Base-by-base conservation (phyloP, 2,113 vertebrate genomes). In the Raja brachyura region DNA sequence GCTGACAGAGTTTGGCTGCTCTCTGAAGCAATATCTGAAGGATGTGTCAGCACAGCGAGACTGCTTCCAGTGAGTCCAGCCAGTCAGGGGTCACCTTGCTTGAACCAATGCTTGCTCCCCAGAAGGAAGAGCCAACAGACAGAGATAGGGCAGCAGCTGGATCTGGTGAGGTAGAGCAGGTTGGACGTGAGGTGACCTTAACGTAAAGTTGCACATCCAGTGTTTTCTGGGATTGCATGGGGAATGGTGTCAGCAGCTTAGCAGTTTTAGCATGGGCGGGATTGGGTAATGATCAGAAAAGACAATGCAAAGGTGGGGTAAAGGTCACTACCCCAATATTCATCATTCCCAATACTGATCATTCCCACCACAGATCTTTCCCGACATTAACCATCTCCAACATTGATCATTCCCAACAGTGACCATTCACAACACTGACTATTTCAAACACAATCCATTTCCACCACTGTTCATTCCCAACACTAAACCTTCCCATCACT, bases 21-120 rank as follows among this genome's bases (percentile, higher is more conserved):
- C 98, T 70, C 96, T 99, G 95, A 98, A 98, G 93, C 98, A 98
- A 95, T 99, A 99, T 94, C 95, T 99, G 95, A 98, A 98, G 95
- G 97, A 96, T 0, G 98, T 98, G 18, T 97, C 98, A 0, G 96
- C 97, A 63, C 96, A 97, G 93, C 94, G 95, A 94, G 97, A 97
- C 95, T 99, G 98, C 95, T 98, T 99, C 96, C 98, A 99, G 98
- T 99, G 95, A 97, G 98, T 97, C 25, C 25, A 63, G 14, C 1
- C 56, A n/a, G 22, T 28, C 54, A 86, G 22, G 48, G 7, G n/a
- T 33, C 11, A 20, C n/a, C 75, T 13, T 48, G 39, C 39, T 48
- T 48, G 39, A 48, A 48, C 39, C 39, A 48, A 48, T 48, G 39
- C 39, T 48, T 48, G 39, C 39, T 48, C 39, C 39, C 39, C 39